Evolutionary conservation across 2,797 vertebrate species (phyloP).

Genomic region (Potorous gilbertii): DNA sequence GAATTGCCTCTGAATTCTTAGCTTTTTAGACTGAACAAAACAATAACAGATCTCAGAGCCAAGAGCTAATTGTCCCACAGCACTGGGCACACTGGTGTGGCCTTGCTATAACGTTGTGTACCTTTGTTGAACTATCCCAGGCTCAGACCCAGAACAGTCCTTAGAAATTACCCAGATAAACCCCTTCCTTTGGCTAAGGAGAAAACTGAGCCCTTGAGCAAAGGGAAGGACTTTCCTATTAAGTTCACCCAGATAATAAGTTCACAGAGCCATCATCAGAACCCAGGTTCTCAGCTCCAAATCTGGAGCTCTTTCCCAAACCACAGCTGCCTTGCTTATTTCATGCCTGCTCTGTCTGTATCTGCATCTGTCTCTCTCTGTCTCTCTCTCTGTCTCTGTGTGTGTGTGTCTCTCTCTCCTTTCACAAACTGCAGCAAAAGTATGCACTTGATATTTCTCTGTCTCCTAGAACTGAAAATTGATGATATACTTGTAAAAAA

Average conservation of each 20-base stretch:
- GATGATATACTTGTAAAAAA: not conserved
- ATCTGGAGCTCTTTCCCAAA: not conserved
- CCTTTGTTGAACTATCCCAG: not conserved
- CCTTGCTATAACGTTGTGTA: not conserved
- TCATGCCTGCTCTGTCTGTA: too few relatives aligned
- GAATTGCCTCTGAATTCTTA: not conserved
- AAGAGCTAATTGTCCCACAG: not conserved
- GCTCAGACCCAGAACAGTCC: not conserved
- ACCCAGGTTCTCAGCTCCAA: not conserved
- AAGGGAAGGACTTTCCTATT: not conserved
- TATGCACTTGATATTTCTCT: not conserved
- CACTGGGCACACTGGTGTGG: rapidly evolving
- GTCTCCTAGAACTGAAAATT: not conserved
- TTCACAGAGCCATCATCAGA: not conserved
- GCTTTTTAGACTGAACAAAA: not conserved
- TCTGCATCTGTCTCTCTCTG: not conserved
- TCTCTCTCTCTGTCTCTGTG: too few relatives aligned
- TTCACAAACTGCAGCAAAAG: not conserved
- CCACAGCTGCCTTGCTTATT: not conserved
- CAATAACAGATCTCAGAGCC: rapidly evolving
- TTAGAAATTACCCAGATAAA: not conserved
- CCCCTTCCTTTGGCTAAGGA: not conserved
- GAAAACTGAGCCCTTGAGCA: not conserved
- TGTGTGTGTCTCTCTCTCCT: not conserved
- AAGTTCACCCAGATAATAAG: not conserved